These are phyloP conservation scores for Hemicrepidius hirtus DNA, from an alignment of 2,888 invertebrate species.

Conservation along the genomic window DNA sequence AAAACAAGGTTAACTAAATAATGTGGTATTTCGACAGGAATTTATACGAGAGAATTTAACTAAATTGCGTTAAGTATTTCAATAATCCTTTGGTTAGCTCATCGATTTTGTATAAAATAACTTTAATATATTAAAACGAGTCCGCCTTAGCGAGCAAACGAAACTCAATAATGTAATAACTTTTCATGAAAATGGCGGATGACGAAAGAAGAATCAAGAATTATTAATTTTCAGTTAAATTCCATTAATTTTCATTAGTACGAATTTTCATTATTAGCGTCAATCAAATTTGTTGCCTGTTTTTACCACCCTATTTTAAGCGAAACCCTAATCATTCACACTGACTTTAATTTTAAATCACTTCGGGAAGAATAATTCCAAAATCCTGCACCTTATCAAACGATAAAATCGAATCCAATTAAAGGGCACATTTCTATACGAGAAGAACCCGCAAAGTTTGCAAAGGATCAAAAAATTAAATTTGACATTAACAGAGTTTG, in stretches of 20 bases:
- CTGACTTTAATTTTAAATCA: too few relatives aligned
- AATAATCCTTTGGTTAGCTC: conserved; percentile 17
- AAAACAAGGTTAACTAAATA: conserved; percentile 1
- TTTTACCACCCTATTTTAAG: not conserved
- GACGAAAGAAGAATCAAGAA: conserved; percentile 1
- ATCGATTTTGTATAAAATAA: conserved; percentile 25
- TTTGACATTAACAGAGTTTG: conserved; percentile 14
- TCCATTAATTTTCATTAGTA: conserved; percentile 23
- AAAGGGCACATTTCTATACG: not conserved
- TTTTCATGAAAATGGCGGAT: not conserved
- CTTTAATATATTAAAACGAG: conserved; percentile 7
- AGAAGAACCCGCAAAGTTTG: not conserved
- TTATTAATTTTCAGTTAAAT: conserved; percentile 18
- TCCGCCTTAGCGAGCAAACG: not conserved
- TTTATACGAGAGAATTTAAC: conserved; percentile 28
- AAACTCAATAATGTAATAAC: conserved; percentile 21
- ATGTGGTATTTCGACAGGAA: conserved; percentile 24
- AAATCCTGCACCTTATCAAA: not conserved
- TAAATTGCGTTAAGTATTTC: conserved; percentile 23
- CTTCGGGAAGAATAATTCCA: not conserved
- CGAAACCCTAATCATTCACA: not conserved
- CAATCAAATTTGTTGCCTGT: conserved; percentile 5
- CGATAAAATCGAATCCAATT: not conserved
- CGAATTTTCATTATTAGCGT: conserved; percentile 17
- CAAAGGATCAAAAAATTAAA: conserved; percentile 18